These are phyloP conservation scores for Gallinago nigripennis DNA, from an alignment of 2,797 vertebrate genomes.

Conservation along the genomic window DNA sequence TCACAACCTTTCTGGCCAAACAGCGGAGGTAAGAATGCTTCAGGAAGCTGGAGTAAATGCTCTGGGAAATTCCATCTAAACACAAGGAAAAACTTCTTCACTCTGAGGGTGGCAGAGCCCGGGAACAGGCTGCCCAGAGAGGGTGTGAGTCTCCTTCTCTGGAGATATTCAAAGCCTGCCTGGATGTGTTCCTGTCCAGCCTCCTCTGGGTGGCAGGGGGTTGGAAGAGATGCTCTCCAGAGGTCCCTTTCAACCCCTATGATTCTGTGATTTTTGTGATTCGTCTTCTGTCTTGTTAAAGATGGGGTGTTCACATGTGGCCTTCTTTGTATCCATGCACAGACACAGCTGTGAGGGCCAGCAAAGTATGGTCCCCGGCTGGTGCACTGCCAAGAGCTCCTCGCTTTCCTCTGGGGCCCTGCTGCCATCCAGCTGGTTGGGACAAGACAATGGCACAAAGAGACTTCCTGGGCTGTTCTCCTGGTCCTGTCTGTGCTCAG, in stretches of 20 bases:
- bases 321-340: neutral
- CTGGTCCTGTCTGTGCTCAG: neutral
- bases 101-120: neutral
- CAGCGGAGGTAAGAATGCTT: slow-evolving; percentile 52
- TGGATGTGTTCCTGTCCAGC: neutral
- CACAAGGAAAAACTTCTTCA: neutral
- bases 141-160: neutral
- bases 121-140: neutral
- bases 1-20: slow-evolving; percentile 44
- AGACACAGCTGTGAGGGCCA: neutral
- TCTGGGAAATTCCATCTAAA: neutral
- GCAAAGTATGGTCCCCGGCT: neutral
- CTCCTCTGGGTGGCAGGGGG: neutral
- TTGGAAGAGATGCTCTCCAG: neutral
- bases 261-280: neutral
- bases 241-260: neutral
- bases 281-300: neutral
- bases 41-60: neutral
- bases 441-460: neutral
- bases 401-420: neutral
- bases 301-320: neutral
- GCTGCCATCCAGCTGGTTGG: neutral
- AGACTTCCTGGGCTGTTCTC: neutral
- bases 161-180: neutral
- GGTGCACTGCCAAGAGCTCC: neutral